Evolutionary conservation across 1,140 invertebrate species (phyloP), one percentile per base, ranked within the genome.

Genomic region (Agrypnia vestita): DNA sequence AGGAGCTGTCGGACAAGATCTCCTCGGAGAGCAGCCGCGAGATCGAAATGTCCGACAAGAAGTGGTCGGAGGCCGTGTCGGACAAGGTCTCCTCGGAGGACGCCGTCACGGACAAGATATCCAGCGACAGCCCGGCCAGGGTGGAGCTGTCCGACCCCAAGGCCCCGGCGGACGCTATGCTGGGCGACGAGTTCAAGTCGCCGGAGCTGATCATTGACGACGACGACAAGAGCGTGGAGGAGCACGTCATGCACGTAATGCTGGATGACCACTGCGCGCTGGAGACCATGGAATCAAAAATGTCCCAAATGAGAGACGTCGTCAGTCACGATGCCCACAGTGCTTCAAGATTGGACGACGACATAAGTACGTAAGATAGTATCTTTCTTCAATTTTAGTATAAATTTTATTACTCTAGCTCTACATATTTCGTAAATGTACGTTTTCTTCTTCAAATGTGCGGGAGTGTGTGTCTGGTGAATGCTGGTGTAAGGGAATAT

Each of bases 1-100:
- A 89, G 80, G 89, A 90, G 83, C 69, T 84, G 10, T 90, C 88
- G 3, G 89, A 90, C 83, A 90, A 89, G 86, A 89, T 90, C 79
- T 90, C 89, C 44, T 90, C 89, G n/a, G 89, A 90, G 84, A 88
- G 86, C 82, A 90, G 89, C 78, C 84, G 88, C 72, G 89, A 90
- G 84, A 86, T 90, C 43, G 89, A 90, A 85, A 88, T 90, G 53
- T 90, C 89, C 19, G 89, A 90, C 25, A 83, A 87, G 59, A 90
- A 90, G 82, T 90, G 87, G 67, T 90, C 89, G 6, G 89, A 90
- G 15, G 88, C 86, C n/a, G 86, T 88, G 78, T 90, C 89, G 43
- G 88, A 89, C 78, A 88, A 84, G 81, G 89, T 90, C 76, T 88
- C 88, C 77, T 90, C 89, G 0, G 89, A 90, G 86, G 88, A 89